Percentiles rank a stretch among this genome's conserved stretches.
phyloP scores from a whole-genome alignment of 2,113 vertebrate genomes.

The Galeopterus variegatus region DNA sequence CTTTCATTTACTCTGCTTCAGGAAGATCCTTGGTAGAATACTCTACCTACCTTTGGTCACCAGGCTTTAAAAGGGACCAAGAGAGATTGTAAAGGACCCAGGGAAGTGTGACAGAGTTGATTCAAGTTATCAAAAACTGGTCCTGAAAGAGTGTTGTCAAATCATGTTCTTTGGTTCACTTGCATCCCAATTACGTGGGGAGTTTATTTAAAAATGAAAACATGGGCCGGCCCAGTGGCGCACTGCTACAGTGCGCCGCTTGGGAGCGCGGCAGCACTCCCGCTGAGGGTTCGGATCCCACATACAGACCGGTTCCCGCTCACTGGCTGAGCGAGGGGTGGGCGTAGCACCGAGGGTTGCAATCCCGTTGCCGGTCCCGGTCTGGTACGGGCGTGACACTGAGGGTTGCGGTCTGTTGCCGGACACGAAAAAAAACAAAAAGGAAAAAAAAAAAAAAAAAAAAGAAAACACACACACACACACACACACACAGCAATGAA shows the following conservation, averaged over 20 bases:
- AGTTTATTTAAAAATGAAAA: slow-evolving; percentile 17
- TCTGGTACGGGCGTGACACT: too few species aligned
- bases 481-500: not conserved
- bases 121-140: not conserved
- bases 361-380: too few species aligned
- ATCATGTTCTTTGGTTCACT: not conserved
- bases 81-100: not conserved
- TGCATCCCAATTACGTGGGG: not conserved
- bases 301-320: too few species aligned
- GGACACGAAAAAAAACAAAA: too few species aligned
- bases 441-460: too few species aligned
- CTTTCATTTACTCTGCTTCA: slow-evolving; percentile 18
- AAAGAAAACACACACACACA: not conserved
- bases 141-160: not conserved
- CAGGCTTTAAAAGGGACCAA: not conserved
- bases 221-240: too few species aligned
- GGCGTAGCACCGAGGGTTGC: too few species aligned
- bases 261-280: too few species aligned
- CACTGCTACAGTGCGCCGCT: too few species aligned
- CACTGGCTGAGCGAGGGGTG: too few species aligned
- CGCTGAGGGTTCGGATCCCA: too few species aligned
- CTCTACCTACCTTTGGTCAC: not conserved
- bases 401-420: too few species aligned
- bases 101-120: slow-evolving; percentile 6
- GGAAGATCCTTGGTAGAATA: not conserved